A percentile compares a stretch with the other conserved stretches of the same genome.
These are phyloP conservation scores for Todiramphus saurophagus DNA, from an alignment of 2,113 vertebrate species.

Conservation along the genomic window DNA sequence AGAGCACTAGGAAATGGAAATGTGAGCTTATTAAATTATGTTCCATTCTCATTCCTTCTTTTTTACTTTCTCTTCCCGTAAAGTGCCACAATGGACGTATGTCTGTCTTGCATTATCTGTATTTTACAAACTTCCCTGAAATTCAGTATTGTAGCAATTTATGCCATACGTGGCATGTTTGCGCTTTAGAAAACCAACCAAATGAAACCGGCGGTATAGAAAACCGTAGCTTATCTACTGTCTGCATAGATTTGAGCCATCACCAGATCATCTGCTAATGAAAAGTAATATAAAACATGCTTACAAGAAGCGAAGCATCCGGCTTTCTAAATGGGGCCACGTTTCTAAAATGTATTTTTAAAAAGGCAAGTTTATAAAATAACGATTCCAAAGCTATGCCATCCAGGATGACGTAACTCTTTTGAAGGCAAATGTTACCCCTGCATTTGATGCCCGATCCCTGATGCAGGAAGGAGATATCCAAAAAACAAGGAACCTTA, in stretches of 20 bases:
- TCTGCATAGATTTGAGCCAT: neutral
- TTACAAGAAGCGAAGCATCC: neutral
- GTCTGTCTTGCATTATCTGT: neutral
- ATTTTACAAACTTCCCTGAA: neutral
- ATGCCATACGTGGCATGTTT: neutral
- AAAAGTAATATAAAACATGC: slow-evolving; percentile 6
- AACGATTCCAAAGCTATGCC: neutral
- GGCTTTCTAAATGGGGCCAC: neutral
- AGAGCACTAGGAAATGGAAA: neutral
- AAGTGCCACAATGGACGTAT: neutral
- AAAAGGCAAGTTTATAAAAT: slow-evolving; percentile 25
- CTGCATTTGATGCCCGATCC: neutral
- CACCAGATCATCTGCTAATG: neutral
- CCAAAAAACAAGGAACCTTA: neutral
- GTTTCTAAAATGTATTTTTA: neutral
- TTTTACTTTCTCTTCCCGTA: neutral
- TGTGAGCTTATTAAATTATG: neutral
- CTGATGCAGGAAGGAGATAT: neutral
- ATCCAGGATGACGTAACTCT: neutral
- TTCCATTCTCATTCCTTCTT: neutral
- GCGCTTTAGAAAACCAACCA: neutral
- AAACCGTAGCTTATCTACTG: neutral
- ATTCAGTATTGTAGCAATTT: neutral
- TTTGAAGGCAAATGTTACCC: neutral
- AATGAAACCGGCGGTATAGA: neutral